Base-by-base conservation (phyloP, 2,888 invertebrate species). In the Ectemnius lituratus region DNA sequence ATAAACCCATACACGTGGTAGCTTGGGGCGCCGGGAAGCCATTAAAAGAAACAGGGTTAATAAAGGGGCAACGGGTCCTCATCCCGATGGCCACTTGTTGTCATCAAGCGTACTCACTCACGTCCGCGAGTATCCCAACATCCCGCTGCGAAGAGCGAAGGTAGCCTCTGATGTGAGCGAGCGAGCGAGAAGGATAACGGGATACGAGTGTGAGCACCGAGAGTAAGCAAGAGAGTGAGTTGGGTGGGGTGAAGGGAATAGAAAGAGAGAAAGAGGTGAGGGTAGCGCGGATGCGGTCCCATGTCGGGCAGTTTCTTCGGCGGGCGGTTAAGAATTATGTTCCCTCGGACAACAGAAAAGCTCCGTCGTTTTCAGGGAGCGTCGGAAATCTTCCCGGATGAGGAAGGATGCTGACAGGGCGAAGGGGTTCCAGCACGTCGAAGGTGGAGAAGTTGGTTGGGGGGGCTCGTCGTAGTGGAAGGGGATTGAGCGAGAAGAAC, bases 41-140 rank as follows among this genome's bases (percentile, higher is more conserved):
- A 52, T 52, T 14, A 16, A 52, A 52, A 52, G 16, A 52, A 52
- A 37, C 16, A 16, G 52, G 52, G 52, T 52, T 52, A 52, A 52
- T 52, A 52, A 52, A 52, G 52, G 52, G 23, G 52, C 13, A 52
- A 52, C 52, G 52, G 52, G 52, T 52, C 52, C 52, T 14, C 14
- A 78, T 75, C 72, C 73, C 67, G 81, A 79, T 81, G 83, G 75
- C 86, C 87, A 87, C 87, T 87, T 87, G 87, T 87, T 87, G 87
- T 87, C 86, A 82, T 77, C 77, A 61, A 78, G 62, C 72, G 67
- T 62, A 67, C 68, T 70, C 67, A 69, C 66, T 74, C 62, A 64
- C 67, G 73, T 67, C 65, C 52, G 78, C 69, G 73, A 65, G 73
- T 76, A 62, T 78, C 73, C 66, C 65, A 66, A 62, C 65, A 62